Percentiles rank a stretch among this genome's conserved stretches.
Evolutionary conservation across 2,888 invertebrate genomes (phyloP).

Genomic region (Tenthredo mesomela): DNA sequence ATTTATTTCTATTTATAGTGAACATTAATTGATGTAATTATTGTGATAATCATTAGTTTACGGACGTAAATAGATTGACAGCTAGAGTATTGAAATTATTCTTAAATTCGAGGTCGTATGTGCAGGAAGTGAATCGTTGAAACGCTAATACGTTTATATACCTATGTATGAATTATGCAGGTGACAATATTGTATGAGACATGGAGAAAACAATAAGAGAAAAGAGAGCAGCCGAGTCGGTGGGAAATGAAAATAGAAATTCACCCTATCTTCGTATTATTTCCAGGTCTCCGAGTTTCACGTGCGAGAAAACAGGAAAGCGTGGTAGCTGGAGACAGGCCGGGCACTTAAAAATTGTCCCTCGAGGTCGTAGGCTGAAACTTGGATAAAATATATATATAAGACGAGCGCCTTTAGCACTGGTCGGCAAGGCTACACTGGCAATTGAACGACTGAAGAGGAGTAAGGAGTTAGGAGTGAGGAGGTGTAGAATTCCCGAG

Average conservation of each 20-base stretch:
- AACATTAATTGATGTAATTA: no score
- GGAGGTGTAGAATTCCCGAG: constrained; percentile 1
- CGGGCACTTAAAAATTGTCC: constrained; percentile 40
- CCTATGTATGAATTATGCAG: background rate
- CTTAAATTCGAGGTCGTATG: background rate
- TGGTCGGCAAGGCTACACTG: constrained; percentile 16
- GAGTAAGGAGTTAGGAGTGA: background rate
- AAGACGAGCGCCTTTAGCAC: background rate
- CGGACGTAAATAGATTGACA: background rate
- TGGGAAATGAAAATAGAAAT: constrained; percentile 31
- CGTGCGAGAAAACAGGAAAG: constrained; percentile 31
- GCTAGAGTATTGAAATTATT: background rate
- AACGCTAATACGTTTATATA: background rate
- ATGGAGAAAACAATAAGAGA: background rate
- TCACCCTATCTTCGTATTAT: constrained; percentile 21
- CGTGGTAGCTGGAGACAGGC: background rate
- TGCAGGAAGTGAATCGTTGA: background rate
- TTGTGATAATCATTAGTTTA: background rate
- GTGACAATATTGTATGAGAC: background rate
- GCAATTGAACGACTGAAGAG: constrained; percentile 20
- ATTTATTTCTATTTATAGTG: no score
- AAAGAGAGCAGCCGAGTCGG: background rate
- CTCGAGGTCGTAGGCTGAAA: constrained; percentile 35
- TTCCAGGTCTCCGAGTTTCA: constrained; percentile 29
- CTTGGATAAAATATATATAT: constrained; percentile 29